Base-by-base conservation (phyloP, 2,888 invertebrate genomes). In the Brachynemurus nebulosus region DNA sequence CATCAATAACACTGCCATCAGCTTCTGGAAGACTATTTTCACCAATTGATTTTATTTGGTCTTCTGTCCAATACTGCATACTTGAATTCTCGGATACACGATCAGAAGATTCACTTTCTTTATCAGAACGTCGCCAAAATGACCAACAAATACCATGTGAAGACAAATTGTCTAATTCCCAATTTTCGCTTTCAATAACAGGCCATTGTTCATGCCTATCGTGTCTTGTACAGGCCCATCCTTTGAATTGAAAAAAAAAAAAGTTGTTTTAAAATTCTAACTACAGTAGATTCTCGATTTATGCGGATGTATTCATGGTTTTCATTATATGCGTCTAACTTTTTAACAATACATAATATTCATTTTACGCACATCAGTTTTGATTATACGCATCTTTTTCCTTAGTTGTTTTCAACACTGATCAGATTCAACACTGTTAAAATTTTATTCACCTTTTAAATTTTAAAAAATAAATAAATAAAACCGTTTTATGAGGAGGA, bases 201-300 rank as follows among this genome's bases (percentile, higher is more conserved):
- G 85, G 85, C 74, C 84, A 86, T 54, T 74, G 71, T 49, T 86
- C 80, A 59, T 81, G 77, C 38, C 85, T 70, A 49, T 83, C 79
- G 54, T 85, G 86, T 44, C 84, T 69, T 4, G 86, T 80, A 55
- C 82, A 78, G 45, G 80, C 63, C 84, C 84, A 85, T 54, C 81
- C 83, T 73, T 49, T 36, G 48, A 35, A 36, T n/a, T n/a, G n/a
- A n/a, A n/a, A n/a, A 23, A 38, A 40, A 35, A 35, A 47, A 19
- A 47, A 42, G n/a, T n/a, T n/a, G n/a, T n/a, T n/a, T n/a, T n/a
- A n/a, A n/a, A n/a, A n/a, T n/a, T n/a, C n/a, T n/a, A n/a, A n/a
- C n/a, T n/a, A n/a, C n/a, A n/a, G n/a, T n/a, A n/a, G n/a, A n/a
- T n/a, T n/a, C n/a, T n/a, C n/a, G n/a, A n/a, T n/a, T n/a, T n/a